Evolutionary conservation across 2,797 vertebrate genomes (phyloP).

Genomic region (Hipposideros larvatus): DNA sequence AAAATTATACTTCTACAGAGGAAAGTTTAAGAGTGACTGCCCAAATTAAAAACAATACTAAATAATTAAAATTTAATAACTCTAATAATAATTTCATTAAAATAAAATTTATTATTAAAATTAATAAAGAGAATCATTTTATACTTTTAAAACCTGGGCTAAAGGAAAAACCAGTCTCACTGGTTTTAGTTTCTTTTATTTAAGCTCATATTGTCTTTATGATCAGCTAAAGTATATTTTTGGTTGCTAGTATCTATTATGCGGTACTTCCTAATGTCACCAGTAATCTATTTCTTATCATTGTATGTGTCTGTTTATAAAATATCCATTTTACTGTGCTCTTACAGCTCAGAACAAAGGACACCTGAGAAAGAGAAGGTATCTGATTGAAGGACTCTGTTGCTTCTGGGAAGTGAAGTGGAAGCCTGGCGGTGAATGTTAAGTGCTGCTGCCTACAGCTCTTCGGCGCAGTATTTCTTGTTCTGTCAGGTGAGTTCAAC

Average conservation of each 20-base stretch:
- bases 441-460: conserved; percentile 42
- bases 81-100: neutral
- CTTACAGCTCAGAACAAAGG: conserved; percentile 9
- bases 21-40: neutral
- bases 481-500: conserved; percentile 73
- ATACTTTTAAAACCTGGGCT: neutral
- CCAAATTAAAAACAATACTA: neutral
- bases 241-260: neutral
- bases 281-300: neutral
- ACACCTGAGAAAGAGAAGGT: neutral
- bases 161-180: neutral
- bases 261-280: neutral
- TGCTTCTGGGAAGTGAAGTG: conserved; percentile 35
- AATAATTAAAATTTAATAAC: neutral
- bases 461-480: conserved; percentile 65
- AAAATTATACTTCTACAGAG: neutral
- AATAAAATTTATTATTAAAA: neutral
- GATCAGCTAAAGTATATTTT: neutral
- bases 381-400: neutral
- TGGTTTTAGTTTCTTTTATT: neutral
- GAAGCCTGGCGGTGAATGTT: neutral
- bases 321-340: neutral
- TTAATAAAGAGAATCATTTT: neutral
- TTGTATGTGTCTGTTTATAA: neutral
- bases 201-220: neutral